Percentiles rank a stretch among this genome's conserved stretches.
Conservation (phyloP, 2,888 invertebrate species). For the Unio pictorum region DNA sequence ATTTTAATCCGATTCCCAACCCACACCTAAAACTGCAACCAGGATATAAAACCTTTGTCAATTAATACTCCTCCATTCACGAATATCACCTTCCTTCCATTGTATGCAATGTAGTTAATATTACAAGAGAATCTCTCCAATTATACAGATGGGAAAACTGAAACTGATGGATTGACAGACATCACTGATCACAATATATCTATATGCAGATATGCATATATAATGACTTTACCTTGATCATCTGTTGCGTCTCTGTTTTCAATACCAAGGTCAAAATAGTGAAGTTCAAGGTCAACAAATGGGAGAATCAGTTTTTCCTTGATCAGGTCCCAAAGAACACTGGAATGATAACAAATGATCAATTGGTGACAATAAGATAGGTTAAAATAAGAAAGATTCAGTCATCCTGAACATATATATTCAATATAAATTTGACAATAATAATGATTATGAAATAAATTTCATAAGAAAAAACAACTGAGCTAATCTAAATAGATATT, state of each 20-base stretch:
- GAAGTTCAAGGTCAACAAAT: slow-evolving; percentile 92
- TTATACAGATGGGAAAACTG: slow-evolving; percentile 16
- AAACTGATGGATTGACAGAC: background rate
- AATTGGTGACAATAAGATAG: too few relatives aligned
- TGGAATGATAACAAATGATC: slow-evolving; percentile 40
- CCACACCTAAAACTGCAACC: too few relatives aligned
- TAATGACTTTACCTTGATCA: slow-evolving; percentile 78
- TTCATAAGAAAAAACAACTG: too few relatives aligned
- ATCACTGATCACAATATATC: background rate
- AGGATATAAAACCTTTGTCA: too few relatives aligned
- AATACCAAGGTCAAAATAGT: slow-evolving; percentile 86
- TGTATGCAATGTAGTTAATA: too few relatives aligned
- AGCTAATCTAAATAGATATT: too few relatives aligned
- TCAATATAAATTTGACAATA: too few relatives aligned
- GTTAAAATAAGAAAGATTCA: background rate
- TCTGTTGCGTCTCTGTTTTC: slow-evolving; percentile 94
- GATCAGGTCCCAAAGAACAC: slow-evolving; percentile 98
- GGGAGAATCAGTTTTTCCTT: slow-evolving; percentile 97
- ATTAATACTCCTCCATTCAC: too few relatives aligned
- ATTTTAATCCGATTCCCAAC: too few relatives aligned
- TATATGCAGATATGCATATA: background rate
- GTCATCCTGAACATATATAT: background rate
- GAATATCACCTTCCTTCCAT: too few relatives aligned
- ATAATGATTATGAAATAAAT: too few relatives aligned
- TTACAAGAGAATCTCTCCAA: slow-evolving; percentile 8